These are phyloP conservation scores for Acromyrmex charruanus DNA, from an alignment of 1,140 invertebrate genomes.

Conservation along the genomic window DNA sequence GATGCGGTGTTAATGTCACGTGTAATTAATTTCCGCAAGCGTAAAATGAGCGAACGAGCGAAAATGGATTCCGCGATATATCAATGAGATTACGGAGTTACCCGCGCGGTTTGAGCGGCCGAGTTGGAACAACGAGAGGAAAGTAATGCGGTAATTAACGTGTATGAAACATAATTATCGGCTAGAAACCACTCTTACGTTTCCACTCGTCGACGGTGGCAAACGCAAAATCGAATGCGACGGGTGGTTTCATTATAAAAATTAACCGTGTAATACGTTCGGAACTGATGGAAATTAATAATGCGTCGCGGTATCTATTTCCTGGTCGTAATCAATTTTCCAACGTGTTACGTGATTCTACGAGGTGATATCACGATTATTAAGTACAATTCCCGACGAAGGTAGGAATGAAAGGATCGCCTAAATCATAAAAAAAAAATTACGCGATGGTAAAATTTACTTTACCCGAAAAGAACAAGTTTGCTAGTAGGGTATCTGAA, in stretches of 20 bases:
- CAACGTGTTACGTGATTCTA: conserved; percentile 52
- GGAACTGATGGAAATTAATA: conserved; percentile 58
- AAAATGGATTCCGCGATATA: conserved; percentile 53
- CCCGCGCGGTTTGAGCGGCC: conserved; percentile 28
- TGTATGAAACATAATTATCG: conserved; percentile 57
- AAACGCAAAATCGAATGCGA: conserved; percentile 41
- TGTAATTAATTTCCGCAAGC: conserved; percentile 49
- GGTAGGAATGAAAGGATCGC: not conserved
- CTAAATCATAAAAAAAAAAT: conserved; percentile 4
- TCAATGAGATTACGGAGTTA: conserved; percentile 54
- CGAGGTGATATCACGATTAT: conserved; percentile 32
- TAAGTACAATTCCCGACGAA: conserved; percentile 34
- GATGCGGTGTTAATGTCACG: conserved; percentile 45
- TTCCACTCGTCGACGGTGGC: not conserved
- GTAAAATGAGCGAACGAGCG: conserved; percentile 35
- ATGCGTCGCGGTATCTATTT: conserved; percentile 49
- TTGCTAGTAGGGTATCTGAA: no score
- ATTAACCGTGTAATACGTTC: conserved; percentile 57
- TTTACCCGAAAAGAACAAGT: not conserved
- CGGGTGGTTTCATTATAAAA: conserved; percentile 60
- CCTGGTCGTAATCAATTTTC: conserved; percentile 57
- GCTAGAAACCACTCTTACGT: conserved; percentile 43
- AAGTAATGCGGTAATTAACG: conserved; percentile 63
- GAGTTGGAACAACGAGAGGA: conserved; percentile 43
- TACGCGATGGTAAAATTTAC: not conserved